Evolutionary conservation across 92 coral and sea anemone species (phyloP).

Genomic region (Montipora capitata): DNA sequence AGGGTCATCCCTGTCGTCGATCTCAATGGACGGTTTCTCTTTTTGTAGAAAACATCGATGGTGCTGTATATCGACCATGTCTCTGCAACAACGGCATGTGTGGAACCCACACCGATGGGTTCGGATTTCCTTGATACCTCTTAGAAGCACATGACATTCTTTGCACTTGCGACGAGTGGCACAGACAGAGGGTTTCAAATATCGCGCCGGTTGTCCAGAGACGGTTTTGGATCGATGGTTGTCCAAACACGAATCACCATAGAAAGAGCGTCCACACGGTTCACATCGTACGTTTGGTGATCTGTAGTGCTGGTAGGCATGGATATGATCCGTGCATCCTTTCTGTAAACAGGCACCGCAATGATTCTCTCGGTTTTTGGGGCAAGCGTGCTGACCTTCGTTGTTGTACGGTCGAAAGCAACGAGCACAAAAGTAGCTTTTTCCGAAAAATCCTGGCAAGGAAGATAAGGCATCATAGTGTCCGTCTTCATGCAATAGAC

Average conservation of each 20-base stretch:
- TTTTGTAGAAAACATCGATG: neutral
- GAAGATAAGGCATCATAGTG: neutral
- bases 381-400: neutral
- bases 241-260: neutral
- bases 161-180: neutral
- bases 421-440: neutral
- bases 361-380: neutral
- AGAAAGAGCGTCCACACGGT: neutral
- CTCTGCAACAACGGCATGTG: neutral
- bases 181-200: neutral
- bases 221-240: neutral
- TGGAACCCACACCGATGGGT: neutral
- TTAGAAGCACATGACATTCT: neutral
- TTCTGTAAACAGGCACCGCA: neutral
- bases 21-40: neutral
- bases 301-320: neutral
- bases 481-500: neutral
- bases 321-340: neutral
- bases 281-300: neutral
- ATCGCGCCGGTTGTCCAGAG: too few species aligned
- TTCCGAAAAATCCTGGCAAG: neutral
- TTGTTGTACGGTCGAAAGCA: neutral
- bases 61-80: neutral
- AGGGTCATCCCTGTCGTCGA: too few species aligned
- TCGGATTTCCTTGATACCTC: neutral